Conservation (phyloP, 30 jellyfish, hydroid and myxozoan genomes). For the Turritopsis rubra region DNA sequence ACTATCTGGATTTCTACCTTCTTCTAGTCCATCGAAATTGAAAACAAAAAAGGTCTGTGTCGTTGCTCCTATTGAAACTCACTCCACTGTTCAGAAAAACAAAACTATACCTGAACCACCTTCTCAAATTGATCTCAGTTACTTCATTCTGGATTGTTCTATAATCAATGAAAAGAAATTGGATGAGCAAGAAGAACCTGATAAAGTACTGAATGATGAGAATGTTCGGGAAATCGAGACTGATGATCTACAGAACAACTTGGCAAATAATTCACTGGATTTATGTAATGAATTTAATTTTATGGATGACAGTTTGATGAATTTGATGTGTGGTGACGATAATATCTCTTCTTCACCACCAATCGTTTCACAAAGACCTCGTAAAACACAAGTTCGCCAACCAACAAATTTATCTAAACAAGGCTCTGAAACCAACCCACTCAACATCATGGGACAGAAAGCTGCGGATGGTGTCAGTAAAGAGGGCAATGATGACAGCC, state of each 20-base stretch:
- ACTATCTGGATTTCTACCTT: slow-evolving; percentile 6
- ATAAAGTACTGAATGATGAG: neutral
- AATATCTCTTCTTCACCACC: slow-evolving; percentile 73
- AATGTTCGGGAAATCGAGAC: neutral
- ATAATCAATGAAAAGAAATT: neutral
- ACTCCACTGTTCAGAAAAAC: neutral
- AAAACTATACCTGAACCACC: slow-evolving; percentile 31
- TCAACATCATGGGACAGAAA: neutral
- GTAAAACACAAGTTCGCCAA: neutral
- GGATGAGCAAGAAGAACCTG: neutral
- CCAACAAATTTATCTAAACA: neutral
- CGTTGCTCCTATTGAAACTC: neutral
- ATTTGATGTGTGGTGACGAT: slow-evolving; percentile 41
- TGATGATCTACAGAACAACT: neutral
- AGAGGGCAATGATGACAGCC: slow-evolving; percentile 22
- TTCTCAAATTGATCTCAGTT: slow-evolving; percentile 12
- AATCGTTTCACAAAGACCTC: slow-evolving; percentile 35
- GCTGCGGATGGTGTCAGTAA: neutral
- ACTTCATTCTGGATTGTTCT: slow-evolving; percentile 9
- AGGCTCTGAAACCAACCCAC: neutral
- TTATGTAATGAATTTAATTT: neutral
- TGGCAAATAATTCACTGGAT: neutral
- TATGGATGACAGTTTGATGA: neutral
- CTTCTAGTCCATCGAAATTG: neutral
- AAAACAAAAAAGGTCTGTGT: slow-evolving; percentile 5